Percentiles rank a stretch among this genome's conserved stretches.
Evolutionary conservation across 1,140 invertebrate genomes (phyloP).

Genomic region (Plutomurus gul): DNA sequence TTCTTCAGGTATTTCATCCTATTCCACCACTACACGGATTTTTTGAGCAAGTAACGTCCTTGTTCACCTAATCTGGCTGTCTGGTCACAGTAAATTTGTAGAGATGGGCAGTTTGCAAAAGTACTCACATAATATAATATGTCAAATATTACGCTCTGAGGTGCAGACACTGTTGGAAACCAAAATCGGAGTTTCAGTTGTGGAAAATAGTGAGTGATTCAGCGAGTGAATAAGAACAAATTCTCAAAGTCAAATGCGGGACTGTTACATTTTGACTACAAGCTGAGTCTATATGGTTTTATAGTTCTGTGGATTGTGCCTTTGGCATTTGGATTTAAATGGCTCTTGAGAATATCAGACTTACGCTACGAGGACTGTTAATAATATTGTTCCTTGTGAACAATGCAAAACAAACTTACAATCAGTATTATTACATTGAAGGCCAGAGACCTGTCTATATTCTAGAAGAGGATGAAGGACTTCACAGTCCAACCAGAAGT

Average conservation of each 20-base stretch:
- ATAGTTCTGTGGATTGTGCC: neutral
- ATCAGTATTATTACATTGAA: conserved; percentile 1
- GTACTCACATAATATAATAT: too few species aligned
- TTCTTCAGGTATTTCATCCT: neutral
- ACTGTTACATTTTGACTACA: too few species aligned
- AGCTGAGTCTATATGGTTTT: too few species aligned
- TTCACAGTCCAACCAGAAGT: neutral
- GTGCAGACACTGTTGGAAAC: neutral
- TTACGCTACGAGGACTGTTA: neutral
- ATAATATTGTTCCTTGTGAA: neutral
- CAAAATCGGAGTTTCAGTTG: neutral
- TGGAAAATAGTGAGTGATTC: too few species aligned
- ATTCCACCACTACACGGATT: neutral
- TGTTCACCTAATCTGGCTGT: neutral
- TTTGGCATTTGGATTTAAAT: neutral
- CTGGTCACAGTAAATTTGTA: neutral
- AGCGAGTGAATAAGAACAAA: too few species aligned
- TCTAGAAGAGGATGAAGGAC: neutral
- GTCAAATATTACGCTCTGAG: too few species aligned
- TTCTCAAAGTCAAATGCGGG: too few species aligned
- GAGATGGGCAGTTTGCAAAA: neutral
- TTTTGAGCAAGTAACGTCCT: neutral
- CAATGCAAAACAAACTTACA: neutral
- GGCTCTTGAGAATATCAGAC: neutral
- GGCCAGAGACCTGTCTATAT: neutral